Percentiles rank a stretch among this genome's conserved stretches.
phyloP scores from a whole-genome alignment of 2,888 invertebrate species.

The Phyto melanocephala region DNA sequence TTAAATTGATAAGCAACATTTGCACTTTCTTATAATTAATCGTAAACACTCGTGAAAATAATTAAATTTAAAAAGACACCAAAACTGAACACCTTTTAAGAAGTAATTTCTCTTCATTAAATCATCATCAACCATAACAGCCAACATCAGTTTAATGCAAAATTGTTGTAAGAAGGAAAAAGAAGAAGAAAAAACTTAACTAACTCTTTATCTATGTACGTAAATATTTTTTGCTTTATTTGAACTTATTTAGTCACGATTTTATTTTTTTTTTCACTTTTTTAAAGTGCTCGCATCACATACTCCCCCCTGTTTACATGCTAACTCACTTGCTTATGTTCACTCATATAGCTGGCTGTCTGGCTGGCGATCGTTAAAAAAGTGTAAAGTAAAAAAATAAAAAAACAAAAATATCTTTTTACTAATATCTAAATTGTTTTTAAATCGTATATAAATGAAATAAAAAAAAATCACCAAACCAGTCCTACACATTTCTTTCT shows the following conservation, averaged over 20 bases:
- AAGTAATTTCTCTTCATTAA: slow-evolving; percentile 43
- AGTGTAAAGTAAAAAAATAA: slow-evolving; percentile 8
- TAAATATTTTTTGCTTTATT: slow-evolving; percentile 8
- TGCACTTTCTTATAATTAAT: neutral
- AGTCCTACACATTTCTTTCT: slow-evolving; percentile 55
- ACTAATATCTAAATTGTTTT: slow-evolving; percentile 50
- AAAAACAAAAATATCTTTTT: neutral
- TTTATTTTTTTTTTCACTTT: slow-evolving; percentile 20
- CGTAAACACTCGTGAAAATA: slow-evolving; percentile 15
- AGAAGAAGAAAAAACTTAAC: slow-evolving; percentile 1
- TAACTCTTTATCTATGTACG: slow-evolving; percentile 9
- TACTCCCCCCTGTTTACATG: neutral
- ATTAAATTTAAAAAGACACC: slow-evolving; percentile 13
- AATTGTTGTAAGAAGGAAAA: slow-evolving; percentile 15
- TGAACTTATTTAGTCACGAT: slow-evolving; percentile 59
- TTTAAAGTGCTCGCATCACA: slow-evolving; percentile 50
- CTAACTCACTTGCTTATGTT: slow-evolving; percentile 18
- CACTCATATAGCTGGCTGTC: too few species aligned
- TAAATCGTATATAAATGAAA: neutral
- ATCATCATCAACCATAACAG: neutral
- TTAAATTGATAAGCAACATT: slow-evolving; percentile 31
- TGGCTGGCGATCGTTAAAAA: neutral
- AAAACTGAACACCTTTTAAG: slow-evolving; percentile 33
- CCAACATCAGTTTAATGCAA: slow-evolving; percentile 23
- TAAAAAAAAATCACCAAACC: slow-evolving; percentile 51